Evolutionary conservation across 2,888 invertebrate species (phyloP).

Genomic region (Pachycephus smyrnensis): DNA sequence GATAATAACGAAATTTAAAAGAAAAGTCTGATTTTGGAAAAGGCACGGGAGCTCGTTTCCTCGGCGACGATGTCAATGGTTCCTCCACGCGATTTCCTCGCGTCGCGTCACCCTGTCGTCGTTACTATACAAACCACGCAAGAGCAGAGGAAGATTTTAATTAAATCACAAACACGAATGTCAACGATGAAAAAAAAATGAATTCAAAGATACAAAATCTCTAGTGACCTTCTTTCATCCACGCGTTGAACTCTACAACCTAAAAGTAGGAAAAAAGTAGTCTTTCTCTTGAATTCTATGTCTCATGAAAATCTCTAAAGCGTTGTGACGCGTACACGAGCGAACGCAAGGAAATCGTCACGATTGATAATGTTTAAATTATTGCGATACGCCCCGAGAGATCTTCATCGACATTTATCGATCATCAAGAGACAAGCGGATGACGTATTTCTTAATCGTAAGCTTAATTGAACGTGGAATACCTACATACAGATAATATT

Average conservation of each 20-base stretch:
- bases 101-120: not conserved
- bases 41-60: not conserved
- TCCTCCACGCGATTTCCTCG: not conserved
- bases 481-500: constrained; percentile 51
- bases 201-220: not conserved
- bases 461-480: constrained; percentile 31
- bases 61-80: not conserved
- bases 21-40: not conserved
- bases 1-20: not conserved
- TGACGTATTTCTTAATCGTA: constrained; percentile 19
- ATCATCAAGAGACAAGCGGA: not conserved
- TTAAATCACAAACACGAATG: not conserved
- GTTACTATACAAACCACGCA: not conserved
- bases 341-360: not conserved
- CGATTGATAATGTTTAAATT: not conserved
- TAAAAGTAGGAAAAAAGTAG: not conserved
- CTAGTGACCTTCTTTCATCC: not conserved
- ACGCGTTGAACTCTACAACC: not conserved
- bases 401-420: not conserved
- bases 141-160: not conserved
- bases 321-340: no score
- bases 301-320: not conserved
- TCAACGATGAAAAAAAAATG: not conserved
- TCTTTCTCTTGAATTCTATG: not conserved
- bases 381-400: not conserved